phyloP scores from a whole-genome alignment of 2,888 invertebrate genomes.

The Andrena praecox region DNA sequence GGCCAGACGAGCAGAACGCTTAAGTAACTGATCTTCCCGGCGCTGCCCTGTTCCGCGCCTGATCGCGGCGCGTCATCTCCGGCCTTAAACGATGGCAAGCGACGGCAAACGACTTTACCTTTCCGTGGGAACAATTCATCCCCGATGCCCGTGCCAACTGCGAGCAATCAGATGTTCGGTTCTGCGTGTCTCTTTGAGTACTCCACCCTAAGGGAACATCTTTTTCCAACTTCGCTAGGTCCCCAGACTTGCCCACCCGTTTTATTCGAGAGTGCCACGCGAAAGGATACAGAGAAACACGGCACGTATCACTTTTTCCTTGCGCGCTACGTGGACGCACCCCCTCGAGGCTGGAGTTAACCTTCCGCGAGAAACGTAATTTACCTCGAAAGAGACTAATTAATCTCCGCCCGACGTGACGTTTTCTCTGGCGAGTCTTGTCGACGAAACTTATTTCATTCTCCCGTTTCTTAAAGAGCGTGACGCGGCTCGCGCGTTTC shows the following conservation, averaged over 20 bases:
- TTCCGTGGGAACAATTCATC: background rate
- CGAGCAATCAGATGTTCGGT: constrained; percentile 7
- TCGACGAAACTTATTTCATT: constrained; percentile 21
- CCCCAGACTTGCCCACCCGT: background rate
- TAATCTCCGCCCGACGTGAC: constrained; percentile 6
- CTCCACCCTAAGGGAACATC: background rate
- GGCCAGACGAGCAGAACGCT: constrained; percentile 1
- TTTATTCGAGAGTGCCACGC: background rate
- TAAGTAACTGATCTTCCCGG: constrained; percentile 57
- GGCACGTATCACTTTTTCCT: background rate
- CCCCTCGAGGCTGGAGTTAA: background rate
- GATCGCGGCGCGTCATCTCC: constrained; percentile 21
- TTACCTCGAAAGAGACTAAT: background rate
- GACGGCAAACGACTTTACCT: too few species aligned
- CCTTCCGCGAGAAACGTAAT: background rate
- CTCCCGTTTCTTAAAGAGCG: constrained; percentile 6
- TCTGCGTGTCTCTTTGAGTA: background rate
- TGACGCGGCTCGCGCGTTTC: background rate
- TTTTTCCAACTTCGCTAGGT: background rate
- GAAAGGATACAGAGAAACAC: background rate
- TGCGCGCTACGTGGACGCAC: background rate
- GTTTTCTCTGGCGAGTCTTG: background rate
- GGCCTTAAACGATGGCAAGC: constrained; percentile 30
- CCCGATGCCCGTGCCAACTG: constrained; percentile 2
- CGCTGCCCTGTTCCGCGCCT: constrained; percentile 22